phyloP scores from a whole-genome alignment of 2,888 invertebrate genomes.

The Orthonevra nobilis region DNA sequence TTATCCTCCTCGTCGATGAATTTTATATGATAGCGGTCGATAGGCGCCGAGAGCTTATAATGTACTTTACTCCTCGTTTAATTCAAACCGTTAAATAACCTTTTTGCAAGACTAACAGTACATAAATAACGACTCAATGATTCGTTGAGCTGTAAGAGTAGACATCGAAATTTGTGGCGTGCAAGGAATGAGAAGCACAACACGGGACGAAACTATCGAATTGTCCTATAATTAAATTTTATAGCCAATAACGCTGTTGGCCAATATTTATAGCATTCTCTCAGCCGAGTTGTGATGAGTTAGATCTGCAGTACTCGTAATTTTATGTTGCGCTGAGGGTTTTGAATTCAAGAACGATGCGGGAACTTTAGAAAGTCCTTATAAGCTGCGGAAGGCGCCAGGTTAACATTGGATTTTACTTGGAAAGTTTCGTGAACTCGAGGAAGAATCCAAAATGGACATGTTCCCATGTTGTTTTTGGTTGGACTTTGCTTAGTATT shows the following conservation, averaged over 20 bases:
- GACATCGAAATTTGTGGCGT: neutral
- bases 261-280: constrained; percentile 54
- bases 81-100: constrained; percentile 55
- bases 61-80: constrained; percentile 29
- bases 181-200: neutral
- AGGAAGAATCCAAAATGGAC: too few species aligned
- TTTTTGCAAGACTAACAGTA: constrained; percentile 36
- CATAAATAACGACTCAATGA: constrained; percentile 62
- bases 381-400: too few species aligned
- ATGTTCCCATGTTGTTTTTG: too few species aligned
- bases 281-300: constrained; percentile 17
- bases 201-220: constrained; percentile 54
- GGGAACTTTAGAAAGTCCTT: too few species aligned
- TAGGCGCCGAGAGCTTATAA: constrained; percentile 31
- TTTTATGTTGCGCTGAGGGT: too few species aligned
- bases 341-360: too few species aligned
- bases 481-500: too few species aligned
- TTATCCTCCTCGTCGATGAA: too few species aligned
- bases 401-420: too few species aligned
- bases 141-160: constrained; percentile 48
- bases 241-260: constrained; percentile 54
- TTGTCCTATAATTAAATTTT: constrained; percentile 64
- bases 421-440: too few species aligned
- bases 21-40: too few species aligned
- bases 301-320: too few species aligned